Base-by-base conservation (phyloP, 2,888 invertebrate genomes). In the Sycophila texana region DNA sequence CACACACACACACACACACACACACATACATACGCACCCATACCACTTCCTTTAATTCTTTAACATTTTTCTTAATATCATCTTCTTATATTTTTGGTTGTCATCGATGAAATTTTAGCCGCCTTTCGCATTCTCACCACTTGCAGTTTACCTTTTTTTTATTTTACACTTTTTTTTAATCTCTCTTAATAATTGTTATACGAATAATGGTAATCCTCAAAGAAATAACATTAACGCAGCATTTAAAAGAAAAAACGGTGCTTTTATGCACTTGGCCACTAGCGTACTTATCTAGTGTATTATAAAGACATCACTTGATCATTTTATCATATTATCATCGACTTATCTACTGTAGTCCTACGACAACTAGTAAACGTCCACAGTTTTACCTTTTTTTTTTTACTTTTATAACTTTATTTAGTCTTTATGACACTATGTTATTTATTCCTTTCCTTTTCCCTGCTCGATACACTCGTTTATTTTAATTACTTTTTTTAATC, bases 331-430 rank as follows among this genome's bases (percentile, higher is more conserved):
- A 79, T 58, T 82, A n/a, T 81, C 77, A 80, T 79, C 47, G 76
- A 75, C 7, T 39, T 39, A 39, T 74, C 82, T 85, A 85, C 72
- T 78, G 75, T 49, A 82, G 39, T 39, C 39, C 85, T 86, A 87
- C 83, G 83, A 39, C 84, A 84, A 84, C 85, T 87, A 86, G 81
- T 86, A 83, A 86, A 86, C 86, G 86, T 86, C 83, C 85, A 85
- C 84, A 83, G 81, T 83, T 73, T 77, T 80, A 73, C 60, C 74
- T n/a, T 70, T 57, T 30, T 77, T 65, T 65, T 72, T 70, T 22
- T 74, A 70, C 51, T 77, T 66, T 65, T 72, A 72, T 39, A 71
- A 61, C 30, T 55, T 60, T 66, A 39, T 47, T 75, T 79, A 75
- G 75, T 75, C 75, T 75, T 75, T 70, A 72, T 71, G 67, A 67